Conservation (phyloP, 2,888 invertebrate species). For the Ectobius pallidus region DNA sequence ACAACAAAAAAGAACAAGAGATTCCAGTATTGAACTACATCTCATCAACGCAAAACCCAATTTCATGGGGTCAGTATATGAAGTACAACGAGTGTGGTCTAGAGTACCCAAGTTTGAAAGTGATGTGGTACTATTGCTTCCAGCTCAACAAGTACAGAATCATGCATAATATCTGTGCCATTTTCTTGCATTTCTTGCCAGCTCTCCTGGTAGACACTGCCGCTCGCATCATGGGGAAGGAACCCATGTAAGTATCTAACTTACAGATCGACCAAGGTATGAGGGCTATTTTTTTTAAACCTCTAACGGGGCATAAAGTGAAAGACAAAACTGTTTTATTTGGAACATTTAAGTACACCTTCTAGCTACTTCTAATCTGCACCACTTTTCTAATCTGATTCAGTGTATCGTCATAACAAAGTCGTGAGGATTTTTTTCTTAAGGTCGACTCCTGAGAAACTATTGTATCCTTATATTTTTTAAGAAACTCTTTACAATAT, state of each 20-base stretch:
- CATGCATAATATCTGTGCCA: slow-evolving; percentile 60
- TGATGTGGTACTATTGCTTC: slow-evolving; percentile 60
- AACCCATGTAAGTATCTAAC: slow-evolving; percentile 55
- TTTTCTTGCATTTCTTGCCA: slow-evolving; percentile 74
- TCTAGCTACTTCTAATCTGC: no score
- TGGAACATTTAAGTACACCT: no score
- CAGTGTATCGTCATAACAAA: no score
- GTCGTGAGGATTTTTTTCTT: no score
- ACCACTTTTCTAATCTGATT: no score
- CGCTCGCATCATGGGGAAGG: slow-evolving; percentile 66
- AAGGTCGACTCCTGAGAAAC: no score
- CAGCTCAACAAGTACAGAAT: slow-evolving; percentile 63
- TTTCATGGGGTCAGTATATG: slow-evolving; percentile 79
- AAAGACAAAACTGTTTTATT: no score
- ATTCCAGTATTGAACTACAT: slow-evolving; percentile 83
- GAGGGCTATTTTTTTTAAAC: no score
- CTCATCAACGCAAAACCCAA: slow-evolving; percentile 76
- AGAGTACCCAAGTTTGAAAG: slow-evolving; percentile 41
- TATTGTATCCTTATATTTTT: no score
- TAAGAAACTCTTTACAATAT: no score
- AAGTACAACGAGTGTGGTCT: slow-evolving; percentile 60
- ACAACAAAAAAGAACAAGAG: slow-evolving; percentile 47
- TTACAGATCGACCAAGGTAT: no score
- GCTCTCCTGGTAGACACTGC: slow-evolving; percentile 71
- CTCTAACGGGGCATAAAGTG: no score